Percentiles rank a stretch among this genome's conserved stretches.
These are phyloP conservation scores for Oscarella lobularis DNA, from an alignment of 37 sponge, comb jelly and placozoan genomes.

Conservation along the genomic window DNA sequence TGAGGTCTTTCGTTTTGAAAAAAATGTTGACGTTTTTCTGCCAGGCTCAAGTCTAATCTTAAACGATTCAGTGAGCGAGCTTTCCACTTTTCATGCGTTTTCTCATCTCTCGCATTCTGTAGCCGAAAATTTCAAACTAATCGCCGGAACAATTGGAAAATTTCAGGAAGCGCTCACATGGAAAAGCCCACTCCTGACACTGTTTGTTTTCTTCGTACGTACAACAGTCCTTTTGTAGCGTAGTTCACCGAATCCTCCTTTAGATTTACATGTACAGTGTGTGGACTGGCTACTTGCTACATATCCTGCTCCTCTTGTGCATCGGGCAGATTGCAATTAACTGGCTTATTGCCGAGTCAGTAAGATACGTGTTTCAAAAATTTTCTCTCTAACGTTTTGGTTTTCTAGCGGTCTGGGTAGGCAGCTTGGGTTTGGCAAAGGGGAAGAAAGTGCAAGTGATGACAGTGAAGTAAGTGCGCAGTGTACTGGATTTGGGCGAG, in stretches of 20 bases:
- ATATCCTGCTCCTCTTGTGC: neutral
- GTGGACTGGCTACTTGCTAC: neutral
- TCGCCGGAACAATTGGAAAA: neutral
- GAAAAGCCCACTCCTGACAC: neutral
- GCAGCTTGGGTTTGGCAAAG: neutral
- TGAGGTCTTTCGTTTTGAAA: neutral
- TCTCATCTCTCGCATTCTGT: too few species aligned
- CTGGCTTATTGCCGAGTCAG: neutral
- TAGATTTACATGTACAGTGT: neutral
- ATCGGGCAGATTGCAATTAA: neutral
- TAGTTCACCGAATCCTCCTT: neutral
- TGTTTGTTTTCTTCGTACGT: neutral
- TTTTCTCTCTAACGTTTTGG: neutral
- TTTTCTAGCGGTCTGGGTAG: neutral
- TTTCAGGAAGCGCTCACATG: neutral
- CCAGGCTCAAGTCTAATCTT: neutral
- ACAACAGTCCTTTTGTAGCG: neutral
- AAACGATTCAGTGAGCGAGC: neutral
- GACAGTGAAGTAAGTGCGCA: too few species aligned
- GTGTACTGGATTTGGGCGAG: too few species aligned
- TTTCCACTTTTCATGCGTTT: too few species aligned
- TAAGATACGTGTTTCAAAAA: neutral
- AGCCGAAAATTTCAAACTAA: neutral
- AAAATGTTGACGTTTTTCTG: neutral
- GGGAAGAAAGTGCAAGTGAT: neutral